Conservation (phyloP, 2,797 vertebrate genomes). For the Esox lucius region DNA sequence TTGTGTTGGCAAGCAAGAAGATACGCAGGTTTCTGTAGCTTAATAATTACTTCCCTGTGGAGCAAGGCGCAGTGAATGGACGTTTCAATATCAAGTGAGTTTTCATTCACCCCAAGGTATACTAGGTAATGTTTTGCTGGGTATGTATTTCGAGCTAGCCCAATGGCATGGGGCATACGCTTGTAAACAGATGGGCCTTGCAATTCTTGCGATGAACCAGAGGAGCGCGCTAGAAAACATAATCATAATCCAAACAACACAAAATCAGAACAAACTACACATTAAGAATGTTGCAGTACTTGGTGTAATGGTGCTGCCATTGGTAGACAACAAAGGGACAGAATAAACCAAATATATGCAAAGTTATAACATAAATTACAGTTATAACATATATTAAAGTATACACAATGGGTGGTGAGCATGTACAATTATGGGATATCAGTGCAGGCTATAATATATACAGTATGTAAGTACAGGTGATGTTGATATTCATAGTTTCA, state of each 20-base stretch:
- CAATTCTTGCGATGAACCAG: constrained; percentile 21
- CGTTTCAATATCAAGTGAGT: background rate
- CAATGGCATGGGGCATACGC: constrained; percentile 41
- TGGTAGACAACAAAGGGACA: background rate
- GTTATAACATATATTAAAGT: too few relatives aligned
- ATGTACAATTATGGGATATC: too few relatives aligned
- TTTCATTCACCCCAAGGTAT: constrained; percentile 28
- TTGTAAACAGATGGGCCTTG: constrained; percentile 43
- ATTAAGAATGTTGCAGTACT: too few relatives aligned
- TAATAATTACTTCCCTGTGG: background rate
- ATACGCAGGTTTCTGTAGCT: background rate
- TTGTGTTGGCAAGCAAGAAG: background rate
- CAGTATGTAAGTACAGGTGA: too few relatives aligned
- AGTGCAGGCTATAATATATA: too few relatives aligned
- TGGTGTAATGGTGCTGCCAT: too few relatives aligned
- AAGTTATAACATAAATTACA: too few relatives aligned
- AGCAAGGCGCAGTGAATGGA: background rate
- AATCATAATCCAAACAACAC: background rate
- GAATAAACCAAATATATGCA: background rate
- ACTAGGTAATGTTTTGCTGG: constrained; percentile 43
- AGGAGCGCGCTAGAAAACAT: background rate
- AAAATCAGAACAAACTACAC: background rate
- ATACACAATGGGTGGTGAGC: too few relatives aligned
- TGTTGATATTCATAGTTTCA: too few relatives aligned
- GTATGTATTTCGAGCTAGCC: constrained; percentile 49